phyloP scores from a whole-genome alignment of 1,140 invertebrate species.

The Rhizoglyphus robini region DNA sequence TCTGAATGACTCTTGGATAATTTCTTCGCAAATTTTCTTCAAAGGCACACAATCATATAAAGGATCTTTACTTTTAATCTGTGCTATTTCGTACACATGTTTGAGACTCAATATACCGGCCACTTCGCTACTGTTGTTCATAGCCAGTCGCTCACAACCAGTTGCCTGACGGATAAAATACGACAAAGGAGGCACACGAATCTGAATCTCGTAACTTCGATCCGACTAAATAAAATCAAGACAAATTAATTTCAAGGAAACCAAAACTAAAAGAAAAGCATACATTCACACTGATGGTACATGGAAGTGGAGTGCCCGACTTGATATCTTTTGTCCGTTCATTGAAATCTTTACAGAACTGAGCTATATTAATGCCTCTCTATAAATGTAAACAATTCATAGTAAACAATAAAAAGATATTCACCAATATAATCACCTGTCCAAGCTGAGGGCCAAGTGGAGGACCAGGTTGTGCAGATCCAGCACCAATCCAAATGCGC shows the following conservation, averaged over 20 bases:
- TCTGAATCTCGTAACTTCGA: conserved; percentile 63
- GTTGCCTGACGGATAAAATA: conserved; percentile 91
- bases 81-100: conserved; percentile 96
- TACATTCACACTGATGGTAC: conserved; percentile 57
- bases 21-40: conserved; percentile 60
- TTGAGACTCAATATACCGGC: conserved; percentile 83
- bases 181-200: conserved; percentile 66
- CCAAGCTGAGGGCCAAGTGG: conserved; percentile 29
- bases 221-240: conserved; percentile 46
- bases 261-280: conserved; percentile 19
- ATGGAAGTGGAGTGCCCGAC: conserved; percentile 77
- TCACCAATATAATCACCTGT: conserved; percentile 21
- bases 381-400: too few species aligned
- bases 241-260: not conserved
- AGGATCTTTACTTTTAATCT: conserved; percentile 78
- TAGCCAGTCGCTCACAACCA: conserved; percentile 66
- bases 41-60: conserved; percentile 48
- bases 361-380: conserved; percentile 86
- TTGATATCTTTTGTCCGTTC: conserved; percentile 80
- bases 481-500: conserved; percentile 26
- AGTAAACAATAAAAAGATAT: not conserved
- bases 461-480: conserved; percentile 28
- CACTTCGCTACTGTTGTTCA: conserved; percentile 57
- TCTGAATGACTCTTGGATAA: conserved; percentile 58
- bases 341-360: conserved; percentile 98